phyloP scores from a whole-genome alignment of 2,113 vertebrate species.

The Pardalotus punctatus region DNA sequence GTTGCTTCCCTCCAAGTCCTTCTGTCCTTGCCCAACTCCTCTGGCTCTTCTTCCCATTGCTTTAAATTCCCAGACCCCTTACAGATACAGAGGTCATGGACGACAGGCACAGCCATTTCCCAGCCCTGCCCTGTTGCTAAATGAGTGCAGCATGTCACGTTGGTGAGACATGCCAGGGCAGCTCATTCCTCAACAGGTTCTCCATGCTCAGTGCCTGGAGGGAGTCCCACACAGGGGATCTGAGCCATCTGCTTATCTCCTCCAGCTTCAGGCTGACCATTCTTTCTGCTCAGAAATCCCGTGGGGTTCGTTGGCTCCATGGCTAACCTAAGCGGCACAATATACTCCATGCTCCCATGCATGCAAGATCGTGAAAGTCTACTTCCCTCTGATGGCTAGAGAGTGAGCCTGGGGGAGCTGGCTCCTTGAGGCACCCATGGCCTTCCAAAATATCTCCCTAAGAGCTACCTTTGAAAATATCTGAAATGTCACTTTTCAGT shows the following conservation, averaged over 20 bases:
- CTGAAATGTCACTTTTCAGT: background rate
- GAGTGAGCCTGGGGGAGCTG: background rate
- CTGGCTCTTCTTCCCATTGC: background rate
- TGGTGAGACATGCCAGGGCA: fast-evolving
- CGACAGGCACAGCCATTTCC: fast-evolving
- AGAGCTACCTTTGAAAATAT: background rate
- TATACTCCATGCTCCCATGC: background rate
- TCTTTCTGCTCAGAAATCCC: background rate
- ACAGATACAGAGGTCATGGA: background rate
- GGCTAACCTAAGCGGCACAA: background rate
- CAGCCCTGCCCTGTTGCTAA: background rate
- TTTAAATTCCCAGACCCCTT: background rate
- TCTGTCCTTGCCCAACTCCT: background rate
- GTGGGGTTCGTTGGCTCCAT: background rate
- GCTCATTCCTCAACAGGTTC: background rate
- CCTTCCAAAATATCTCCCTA: background rate
- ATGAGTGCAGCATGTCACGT: fast-evolving
- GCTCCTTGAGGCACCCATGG: fast-evolving
- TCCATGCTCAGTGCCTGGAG: fast-evolving
- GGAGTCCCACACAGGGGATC: fast-evolving
- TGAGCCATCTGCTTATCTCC: background rate
- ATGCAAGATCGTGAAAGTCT: background rate
- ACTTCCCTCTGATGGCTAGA: background rate
- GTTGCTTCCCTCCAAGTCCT: background rate
- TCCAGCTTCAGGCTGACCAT: background rate